phyloP scores from a whole-genome alignment of 2,797 vertebrate genomes.

The Odontamblyopus rebecca region DNA sequence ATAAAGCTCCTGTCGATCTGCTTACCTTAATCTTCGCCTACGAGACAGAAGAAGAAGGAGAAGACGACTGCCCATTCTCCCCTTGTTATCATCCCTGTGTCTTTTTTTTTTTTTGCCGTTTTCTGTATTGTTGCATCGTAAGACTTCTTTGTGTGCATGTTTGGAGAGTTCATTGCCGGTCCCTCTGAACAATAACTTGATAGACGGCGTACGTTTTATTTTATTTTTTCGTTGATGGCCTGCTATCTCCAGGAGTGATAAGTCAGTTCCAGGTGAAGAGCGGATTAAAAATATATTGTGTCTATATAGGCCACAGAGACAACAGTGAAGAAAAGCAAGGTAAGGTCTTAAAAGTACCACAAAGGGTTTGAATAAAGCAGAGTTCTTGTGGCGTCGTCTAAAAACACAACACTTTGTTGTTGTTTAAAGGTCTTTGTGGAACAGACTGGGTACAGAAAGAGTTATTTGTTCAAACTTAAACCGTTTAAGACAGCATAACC shows the following conservation, averaged over 20 bases:
- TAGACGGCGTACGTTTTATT: constrained; percentile 37
- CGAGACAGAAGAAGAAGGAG: constrained; percentile 56
- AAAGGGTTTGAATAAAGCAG: constrained; percentile 39
- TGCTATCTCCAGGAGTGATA: constrained; percentile 57
- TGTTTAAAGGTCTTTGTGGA: background rate
- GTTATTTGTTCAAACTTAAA: background rate
- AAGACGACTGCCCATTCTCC: constrained; percentile 63
- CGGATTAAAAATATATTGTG: constrained; percentile 51
- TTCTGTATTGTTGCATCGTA: constrained; percentile 59
- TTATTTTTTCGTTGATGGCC: constrained; percentile 51
- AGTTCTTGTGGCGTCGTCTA: constrained; percentile 21
- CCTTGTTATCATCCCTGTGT: constrained; percentile 70
- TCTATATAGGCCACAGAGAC: constrained; percentile 38
- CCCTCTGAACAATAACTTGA: constrained; percentile 59
- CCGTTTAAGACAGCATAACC: background rate
- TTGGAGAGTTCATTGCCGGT: constrained; percentile 60
- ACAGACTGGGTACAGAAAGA: background rate
- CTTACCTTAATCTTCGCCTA: constrained; percentile 78
- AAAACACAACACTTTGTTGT: constrained; percentile 12
- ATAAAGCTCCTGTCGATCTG: constrained; percentile 66
- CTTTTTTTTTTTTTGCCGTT: constrained; percentile 59
- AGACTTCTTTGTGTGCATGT: constrained; percentile 64
- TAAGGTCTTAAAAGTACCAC: constrained; percentile 47
- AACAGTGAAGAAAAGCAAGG: constrained; percentile 51
- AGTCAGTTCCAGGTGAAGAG: constrained; percentile 55